Evolutionary conservation across 2,888 invertebrate genomes (phyloP), one percentile per base, ranked within the genome.

Genomic region (Hirtodrosophila confusa): DNA sequence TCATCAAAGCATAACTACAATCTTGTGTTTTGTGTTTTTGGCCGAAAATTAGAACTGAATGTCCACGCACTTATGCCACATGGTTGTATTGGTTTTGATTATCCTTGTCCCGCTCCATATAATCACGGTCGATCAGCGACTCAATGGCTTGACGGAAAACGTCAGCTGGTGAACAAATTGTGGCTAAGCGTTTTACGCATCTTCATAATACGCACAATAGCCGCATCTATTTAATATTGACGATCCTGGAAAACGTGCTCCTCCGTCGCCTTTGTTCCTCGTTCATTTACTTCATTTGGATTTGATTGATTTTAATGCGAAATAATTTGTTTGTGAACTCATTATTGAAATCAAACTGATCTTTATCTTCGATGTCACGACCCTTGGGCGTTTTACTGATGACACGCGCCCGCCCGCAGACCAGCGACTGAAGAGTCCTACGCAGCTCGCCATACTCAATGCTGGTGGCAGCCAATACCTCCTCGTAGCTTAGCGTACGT

Each of bases 141-240:
- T 99, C 99, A 87, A 99, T 99, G 78, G 98, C 95, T 99, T 99
- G 61, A 99, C 99, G 62, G 99, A 99, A 93, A 99, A 99, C 92
- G 99, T 98, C 82, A 99, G 95, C 92, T 99, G 99, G 92, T 98
- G 85, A 99, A 95, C 86, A 98, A 94, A 93, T 97, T 98, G 93
- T 99, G 99, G 70, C 96, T 96, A 58, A 99, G 94, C 9, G 97
- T 96, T 93, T 99, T 99, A 50, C 99, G 93, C 95, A 98, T 99
- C 93, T 99, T 99, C 99, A 99, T 99, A 89, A 99, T 99, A 88
- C 98, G 94, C 64, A 99, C 99, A 90, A 99, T 97, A 80, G 99
- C 99, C 66, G 99, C 99, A 93, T 99, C 99, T 89, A 99, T 99
- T 93, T 99, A 99, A 93, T 99, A 99, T 92, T 99, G 99, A 49